Base-by-base conservation (phyloP, 2,888 invertebrate species). In the Poecilobothrus nobilitatus region DNA sequence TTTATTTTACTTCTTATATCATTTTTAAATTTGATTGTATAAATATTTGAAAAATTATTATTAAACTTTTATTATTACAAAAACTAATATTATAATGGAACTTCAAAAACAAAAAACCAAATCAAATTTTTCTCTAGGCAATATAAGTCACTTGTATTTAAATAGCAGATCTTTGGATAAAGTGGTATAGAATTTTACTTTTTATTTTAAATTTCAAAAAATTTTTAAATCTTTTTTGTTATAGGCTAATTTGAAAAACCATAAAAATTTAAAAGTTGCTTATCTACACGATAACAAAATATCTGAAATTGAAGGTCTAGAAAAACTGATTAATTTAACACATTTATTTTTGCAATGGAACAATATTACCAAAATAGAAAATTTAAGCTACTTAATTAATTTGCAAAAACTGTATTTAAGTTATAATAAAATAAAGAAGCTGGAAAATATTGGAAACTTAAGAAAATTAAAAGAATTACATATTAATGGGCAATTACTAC, bases 211-310 rank as follows among this genome's bases (percentile, higher is more conserved):
- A 22, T 63, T 10, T n/a, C n/a, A n/a, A 63, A 12, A 22, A 0
- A 22, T 21, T 9, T 2, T 21, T 15, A 9, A 27, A 63, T 27
- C 22, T 72, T 61, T 68, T 70, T 69, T 69, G 71, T 66, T 44
- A 65, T 72, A 83, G 81, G 79, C 78, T 27, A 77, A 81, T 71
- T 74, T 83, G 33, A 76, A 78, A 18, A 71, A 74, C 44, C 83
- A 79, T 65, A 77, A 76, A 73, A 85, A 85, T 66, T 79, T 92
- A 64, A 83, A 85, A 22, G 86, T 88, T 72, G 84, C 90, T 21
- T 95, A 90, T 81, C 84, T 91, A 63, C 95, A 93, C 76, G 91
- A 90, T 76, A 97, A 96, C 78, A 86, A 86, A 74, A 88, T 97
- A 73, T 80, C 84, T 1, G 87, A 87, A 78, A 87, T 96, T 27